Evolutionary conservation across 2,113 vertebrate genomes (phyloP), one percentile per base, ranked within the genome.

Genomic region (Percina caprodes): DNA sequence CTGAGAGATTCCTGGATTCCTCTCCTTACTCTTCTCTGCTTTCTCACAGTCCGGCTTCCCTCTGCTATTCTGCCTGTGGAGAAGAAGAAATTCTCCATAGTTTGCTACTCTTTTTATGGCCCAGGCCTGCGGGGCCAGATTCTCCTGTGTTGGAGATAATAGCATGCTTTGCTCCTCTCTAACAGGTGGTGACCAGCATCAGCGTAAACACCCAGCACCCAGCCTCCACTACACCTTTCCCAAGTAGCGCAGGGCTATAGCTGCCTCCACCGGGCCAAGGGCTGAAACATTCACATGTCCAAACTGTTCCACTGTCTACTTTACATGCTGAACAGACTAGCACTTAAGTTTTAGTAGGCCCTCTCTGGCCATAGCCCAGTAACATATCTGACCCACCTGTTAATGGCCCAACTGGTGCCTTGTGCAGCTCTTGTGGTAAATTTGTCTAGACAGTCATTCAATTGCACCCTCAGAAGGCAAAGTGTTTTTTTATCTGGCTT

Each of bases 111-210:
- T 89, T 95, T 95, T 95, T 94, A 95, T 86, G 77, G 90, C 90
- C 74, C 60, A 83, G 74, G 90, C 94, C 95, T 89, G 90, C 81
- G 82, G 95, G 93, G 86, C 93, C 88, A 92, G 93, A 93, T 95
- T 95, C 94, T 94, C 93, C 81, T 76, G 81, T 60, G 81, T 63
- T 69, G 82, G 77, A 94, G 94, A 93, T 95, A 95, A 95, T 95
- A 93, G 94, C 76, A 95, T 85, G 90, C 92, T 93, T 92, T 73
- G 80, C 81, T 58, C 45, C 66, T 79, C 84, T 80, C 86, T 88
- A 95, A 93, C 95, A 96, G 95, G 94, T 95, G 94, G 93, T 77
- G 85, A 90, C 88, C 89, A 91, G 87, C 72, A 72, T 74, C 54
- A 58, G 55, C 42, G 83, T 93, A 93, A 94, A 94, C 92, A 93